phyloP scores from a whole-genome alignment of 1,140 invertebrate species.

The Sycobia sp. region DNA sequence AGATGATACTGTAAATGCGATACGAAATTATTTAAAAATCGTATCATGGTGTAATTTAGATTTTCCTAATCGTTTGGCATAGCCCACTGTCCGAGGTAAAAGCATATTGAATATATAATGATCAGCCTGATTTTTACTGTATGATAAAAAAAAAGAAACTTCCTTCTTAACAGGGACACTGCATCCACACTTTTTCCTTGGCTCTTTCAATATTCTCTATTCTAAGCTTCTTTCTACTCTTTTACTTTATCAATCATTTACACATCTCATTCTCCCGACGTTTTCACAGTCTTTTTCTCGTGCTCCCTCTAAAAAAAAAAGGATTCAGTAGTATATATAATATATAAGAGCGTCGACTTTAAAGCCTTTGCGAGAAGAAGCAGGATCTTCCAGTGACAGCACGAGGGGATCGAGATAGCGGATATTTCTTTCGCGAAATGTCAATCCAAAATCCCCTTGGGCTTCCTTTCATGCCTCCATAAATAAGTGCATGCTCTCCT shows the following conservation, averaged over 20 bases:
- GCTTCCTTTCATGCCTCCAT: neutral
- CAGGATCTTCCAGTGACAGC: constrained; percentile 11
- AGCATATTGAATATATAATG: too few relatives aligned
- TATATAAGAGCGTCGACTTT: constrained; percentile 21
- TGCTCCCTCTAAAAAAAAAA: constrained; percentile 19
- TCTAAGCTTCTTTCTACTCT: constrained; percentile 12
- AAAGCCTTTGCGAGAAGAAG: constrained; percentile 7
- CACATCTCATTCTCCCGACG: neutral
- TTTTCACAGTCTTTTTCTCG: constrained; percentile 3
- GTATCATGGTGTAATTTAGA: too few relatives aligned
- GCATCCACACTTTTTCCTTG: neutral
- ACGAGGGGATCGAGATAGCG: neutral
- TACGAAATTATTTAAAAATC: too few relatives aligned
- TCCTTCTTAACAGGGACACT: neutral
- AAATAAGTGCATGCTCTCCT: neutral
- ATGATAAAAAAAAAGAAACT: too few relatives aligned
- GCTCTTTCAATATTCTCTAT: neutral
- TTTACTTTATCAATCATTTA: neutral
- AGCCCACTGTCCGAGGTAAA: too few relatives aligned
- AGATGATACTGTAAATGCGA: too few relatives aligned
- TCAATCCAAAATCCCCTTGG: constrained; percentile 1
- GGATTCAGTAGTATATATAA: constrained; percentile 21
- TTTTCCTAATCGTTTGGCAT: too few relatives aligned
- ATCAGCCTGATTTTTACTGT: too few relatives aligned
- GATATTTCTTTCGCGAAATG: neutral